These are phyloP conservation scores for Sycophila texana DNA, from an alignment of 2,888 invertebrate species.

Conservation along the genomic window DNA sequence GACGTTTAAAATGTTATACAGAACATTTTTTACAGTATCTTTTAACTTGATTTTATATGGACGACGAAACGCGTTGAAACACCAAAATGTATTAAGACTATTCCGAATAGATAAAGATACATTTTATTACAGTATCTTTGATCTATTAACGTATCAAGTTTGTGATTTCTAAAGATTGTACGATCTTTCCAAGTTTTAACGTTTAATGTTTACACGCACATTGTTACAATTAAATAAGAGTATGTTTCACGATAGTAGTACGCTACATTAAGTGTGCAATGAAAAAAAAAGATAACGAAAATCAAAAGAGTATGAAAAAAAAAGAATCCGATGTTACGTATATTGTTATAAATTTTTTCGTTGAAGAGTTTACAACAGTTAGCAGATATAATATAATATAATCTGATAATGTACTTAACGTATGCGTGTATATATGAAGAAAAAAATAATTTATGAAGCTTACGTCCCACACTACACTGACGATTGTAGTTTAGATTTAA, in stretches of 20 bases:
- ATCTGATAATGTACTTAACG: slow-evolving; percentile 44
- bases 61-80: slow-evolving; percentile 20
- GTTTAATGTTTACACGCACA: slow-evolving; percentile 42
- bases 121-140: slow-evolving; percentile 3
- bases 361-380: slow-evolving; percentile 43
- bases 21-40: neutral
- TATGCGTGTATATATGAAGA: slow-evolving; percentile 36
- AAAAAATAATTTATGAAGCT: slow-evolving; percentile 12
- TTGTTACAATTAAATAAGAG: neutral
- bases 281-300: slow-evolving; percentile 16
- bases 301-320: slow-evolving; percentile 30
- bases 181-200: slow-evolving; percentile 10
- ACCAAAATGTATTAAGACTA: slow-evolving; percentile 25
- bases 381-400: slow-evolving; percentile 12
- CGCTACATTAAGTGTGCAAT: neutral
- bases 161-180: slow-evolving; percentile 28
- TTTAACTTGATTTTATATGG: slow-evolving; percentile 4
- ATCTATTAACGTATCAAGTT: slow-evolving; percentile 28
- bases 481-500: slow-evolving; percentile 17
- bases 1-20: neutral
- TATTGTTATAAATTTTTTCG: slow-evolving; percentile 32
- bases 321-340: slow-evolving; percentile 11
- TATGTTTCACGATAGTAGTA: neutral
- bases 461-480: slow-evolving; percentile 19
- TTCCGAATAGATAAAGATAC: neutral